Base-by-base conservation (phyloP, 2,113 vertebrate species). In the Lutjanus erythropterus region DNA sequence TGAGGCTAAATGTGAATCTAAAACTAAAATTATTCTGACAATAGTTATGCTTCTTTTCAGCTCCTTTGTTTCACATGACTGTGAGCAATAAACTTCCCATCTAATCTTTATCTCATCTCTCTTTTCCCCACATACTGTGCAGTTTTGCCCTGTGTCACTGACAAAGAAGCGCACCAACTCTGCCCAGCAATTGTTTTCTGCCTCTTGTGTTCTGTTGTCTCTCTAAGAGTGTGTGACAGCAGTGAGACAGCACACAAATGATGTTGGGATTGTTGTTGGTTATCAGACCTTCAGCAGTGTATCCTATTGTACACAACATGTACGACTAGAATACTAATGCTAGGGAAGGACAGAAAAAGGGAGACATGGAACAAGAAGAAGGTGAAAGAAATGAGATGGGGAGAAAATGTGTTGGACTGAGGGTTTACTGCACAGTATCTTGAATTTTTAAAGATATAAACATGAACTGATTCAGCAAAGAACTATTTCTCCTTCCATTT, bases 281-380 rank as follows among this genome's bases (percentile, higher is more conserved):
- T 92, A 93, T 93, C 90, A 91, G 83, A 87, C 68, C 60, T 83
- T 89, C 55, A 66, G 46, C 78, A 72, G 79, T 46, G 78, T 81
- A 74, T 86, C 74, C 74, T 79, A 84, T 87, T 86, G 74, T 84
- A 88, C 65, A 81, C 49, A 11, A 79, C 56, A 29, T 62, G 78
- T 71, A 83, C 56, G 64, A 47, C 65, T 58, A 72, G 82, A 89
- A 88, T 92, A 80, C 75, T 81, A 86, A 92, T 85, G 75, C 71
- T 78, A n/a, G 31, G 31, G 56, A 67, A 78, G 59, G 56, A 71
- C 53, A 80, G 52, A 14, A 69, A 71, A 46, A 72, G 14, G 37
- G 27, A 73, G 25, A 5, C 33, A 64, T 3, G 23, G 27, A 35
- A 39, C 23, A n/a, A 67, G 19, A 33, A 59, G 53, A 39, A 27